These are phyloP conservation scores for Patella depressa DNA, from an alignment of 2,888 invertebrate species.

Conservation along the genomic window DNA sequence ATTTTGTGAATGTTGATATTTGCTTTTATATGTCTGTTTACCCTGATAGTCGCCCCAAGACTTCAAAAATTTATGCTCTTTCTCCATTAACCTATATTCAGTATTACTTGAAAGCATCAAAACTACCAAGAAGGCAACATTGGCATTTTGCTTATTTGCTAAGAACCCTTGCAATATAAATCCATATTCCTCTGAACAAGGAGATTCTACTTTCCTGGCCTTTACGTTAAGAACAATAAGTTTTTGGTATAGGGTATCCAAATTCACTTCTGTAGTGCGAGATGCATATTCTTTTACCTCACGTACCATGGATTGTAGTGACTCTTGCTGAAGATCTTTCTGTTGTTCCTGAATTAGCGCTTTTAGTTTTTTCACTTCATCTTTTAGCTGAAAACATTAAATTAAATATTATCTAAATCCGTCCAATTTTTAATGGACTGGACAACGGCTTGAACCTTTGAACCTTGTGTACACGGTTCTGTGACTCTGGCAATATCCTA, in stretches of 20 bases:
- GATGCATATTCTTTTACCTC: constrained; percentile 10
- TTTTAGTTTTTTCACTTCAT: not conserved
- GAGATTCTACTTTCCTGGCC: not conserved
- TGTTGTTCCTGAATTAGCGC: not conserved
- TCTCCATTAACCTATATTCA: not conserved
- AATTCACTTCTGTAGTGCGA: not conserved
- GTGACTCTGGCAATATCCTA: not conserved
- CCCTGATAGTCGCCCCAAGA: not conserved
- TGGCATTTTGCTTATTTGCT: not conserved
- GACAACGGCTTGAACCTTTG: not conserved
- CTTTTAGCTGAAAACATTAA: not conserved
- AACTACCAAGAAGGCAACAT: not conserved
- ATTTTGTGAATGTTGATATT: too few species aligned
- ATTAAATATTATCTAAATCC: not conserved
- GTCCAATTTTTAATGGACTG: not conserved
- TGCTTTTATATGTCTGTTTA: too few species aligned
- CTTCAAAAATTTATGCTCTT: not conserved
- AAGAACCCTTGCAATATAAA: not conserved
- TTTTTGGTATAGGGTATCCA: not conserved
- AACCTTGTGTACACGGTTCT: not conserved
- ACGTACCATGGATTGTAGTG: not conserved
- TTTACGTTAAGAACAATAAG: not conserved
- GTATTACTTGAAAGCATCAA: not conserved
- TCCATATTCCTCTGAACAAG: not conserved
- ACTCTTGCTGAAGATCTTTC: not conserved